Evolutionary conservation across 2,888 invertebrate genomes (phyloP).

Genomic region (Athalia circularis): DNA sequence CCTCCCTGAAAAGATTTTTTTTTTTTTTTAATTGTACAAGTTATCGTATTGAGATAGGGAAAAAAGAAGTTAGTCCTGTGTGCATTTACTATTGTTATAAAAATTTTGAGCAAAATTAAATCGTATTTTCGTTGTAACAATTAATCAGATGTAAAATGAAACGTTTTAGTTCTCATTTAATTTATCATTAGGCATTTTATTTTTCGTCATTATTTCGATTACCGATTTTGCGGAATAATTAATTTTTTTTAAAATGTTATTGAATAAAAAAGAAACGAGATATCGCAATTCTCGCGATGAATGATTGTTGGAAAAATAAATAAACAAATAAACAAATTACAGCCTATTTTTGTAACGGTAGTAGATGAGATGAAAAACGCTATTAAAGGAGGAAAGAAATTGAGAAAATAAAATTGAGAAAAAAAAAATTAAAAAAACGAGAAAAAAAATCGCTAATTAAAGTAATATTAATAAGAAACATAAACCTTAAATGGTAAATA

Average conservation of each 20-base stretch:
- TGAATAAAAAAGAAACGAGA: background rate
- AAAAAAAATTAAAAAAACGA: background rate
- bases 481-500: conserved; percentile 46
- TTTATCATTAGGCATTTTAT: background rate
- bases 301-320: background rate
- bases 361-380: conserved; percentile 28
- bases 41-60: conserved; percentile 19
- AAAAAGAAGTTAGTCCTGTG: conserved; percentile 42
- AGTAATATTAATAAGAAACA: too few species aligned
- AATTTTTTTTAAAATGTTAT: background rate
- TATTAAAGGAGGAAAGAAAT: conserved; percentile 21
- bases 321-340: background rate
- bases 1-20: background rate
- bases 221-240: too few species aligned
- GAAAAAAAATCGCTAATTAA: background rate
- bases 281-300: background rate
- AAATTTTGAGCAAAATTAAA: conserved; percentile 18
- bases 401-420: background rate
- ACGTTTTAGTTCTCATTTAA: conserved; percentile 12
- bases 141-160: background rate
- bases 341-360: conserved; percentile 42
- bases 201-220: too few species aligned
- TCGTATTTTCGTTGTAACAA: conserved; percentile 17
- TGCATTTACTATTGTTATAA: conserved; percentile 48
- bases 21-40: conserved; percentile 47